Evolutionary conservation across 2,888 invertebrate genomes (phyloP).

Genomic region (Lacanobia oleracea): DNA sequence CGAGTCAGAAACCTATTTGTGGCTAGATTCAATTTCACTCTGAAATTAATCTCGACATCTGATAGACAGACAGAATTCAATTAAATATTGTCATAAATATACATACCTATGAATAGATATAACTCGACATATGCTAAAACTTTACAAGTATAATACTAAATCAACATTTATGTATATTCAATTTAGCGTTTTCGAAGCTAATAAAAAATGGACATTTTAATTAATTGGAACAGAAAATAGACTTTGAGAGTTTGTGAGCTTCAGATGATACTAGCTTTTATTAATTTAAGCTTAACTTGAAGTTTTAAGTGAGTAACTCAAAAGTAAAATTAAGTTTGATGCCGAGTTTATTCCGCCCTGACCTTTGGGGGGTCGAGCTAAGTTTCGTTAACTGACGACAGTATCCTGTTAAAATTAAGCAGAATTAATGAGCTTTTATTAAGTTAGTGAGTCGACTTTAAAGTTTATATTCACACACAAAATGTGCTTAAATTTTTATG

Average conservation of each 20-base stretch:
- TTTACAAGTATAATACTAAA: conserved; percentile 31
- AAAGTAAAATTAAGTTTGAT: conserved; percentile 72
- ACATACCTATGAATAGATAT: conserved; percentile 7
- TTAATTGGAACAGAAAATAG: conserved; percentile 65
- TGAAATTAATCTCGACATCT: conserved; percentile 37
- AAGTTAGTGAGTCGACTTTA: conserved; percentile 30
- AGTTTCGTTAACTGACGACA: conserved; percentile 44
- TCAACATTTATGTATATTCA: conserved; percentile 49
- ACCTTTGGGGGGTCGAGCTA: conserved; percentile 51
- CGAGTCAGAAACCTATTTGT: conserved; percentile 28
- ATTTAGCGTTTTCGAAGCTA: conserved; percentile 34
- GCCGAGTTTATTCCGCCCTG: conserved; percentile 54
- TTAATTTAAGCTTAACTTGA: conserved; percentile 69
- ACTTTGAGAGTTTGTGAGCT: conserved; percentile 56
- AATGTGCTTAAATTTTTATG: conserved; percentile 26
- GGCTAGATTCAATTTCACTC: conserved; percentile 40
- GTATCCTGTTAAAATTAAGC: conserved; percentile 37
- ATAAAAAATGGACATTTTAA: conserved; percentile 60
- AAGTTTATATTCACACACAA: conserved; percentile 28
- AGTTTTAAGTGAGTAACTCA: conserved; percentile 74
- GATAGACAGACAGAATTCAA: conserved; percentile 26
- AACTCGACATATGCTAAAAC: conserved; percentile 21
- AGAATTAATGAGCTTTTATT: conserved; percentile 52
- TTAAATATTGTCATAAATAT: conserved; percentile 32
- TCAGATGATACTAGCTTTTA: conserved; percentile 69